Conservation (phyloP, 2,888 invertebrate genomes). For the Bellardia bayeri region DNA sequence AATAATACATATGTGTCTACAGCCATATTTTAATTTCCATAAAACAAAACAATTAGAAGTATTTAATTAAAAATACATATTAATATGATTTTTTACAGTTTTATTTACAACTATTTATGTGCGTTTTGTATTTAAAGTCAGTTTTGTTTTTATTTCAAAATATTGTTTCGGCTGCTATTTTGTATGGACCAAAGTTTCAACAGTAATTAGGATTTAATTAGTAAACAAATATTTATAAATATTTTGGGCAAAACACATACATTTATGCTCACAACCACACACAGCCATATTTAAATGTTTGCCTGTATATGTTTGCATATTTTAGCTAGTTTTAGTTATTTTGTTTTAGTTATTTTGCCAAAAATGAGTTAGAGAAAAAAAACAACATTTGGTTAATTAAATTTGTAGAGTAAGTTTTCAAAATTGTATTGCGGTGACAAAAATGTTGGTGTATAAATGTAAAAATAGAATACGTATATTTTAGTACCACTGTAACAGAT, state of each 20-base stretch:
- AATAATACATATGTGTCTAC: conserved; percentile 11
- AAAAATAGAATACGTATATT: not conserved
- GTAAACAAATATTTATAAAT: conserved; percentile 57
- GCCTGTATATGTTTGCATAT: not conserved
- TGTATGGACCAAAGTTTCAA: conserved; percentile 35
- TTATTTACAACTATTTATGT: not conserved
- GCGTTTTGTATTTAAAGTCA: not conserved
- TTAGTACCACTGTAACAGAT: no score
- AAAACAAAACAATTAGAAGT: conserved; percentile 50
- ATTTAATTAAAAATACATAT: conserved; percentile 54
- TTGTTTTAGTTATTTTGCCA: not conserved
- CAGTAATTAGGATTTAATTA: conserved; percentile 65
- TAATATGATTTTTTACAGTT: conserved; percentile 16
- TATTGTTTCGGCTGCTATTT: not conserved
- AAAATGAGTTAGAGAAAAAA: conserved; percentile 5
- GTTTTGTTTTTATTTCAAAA: not conserved
- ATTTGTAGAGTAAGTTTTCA: conserved; percentile 49
- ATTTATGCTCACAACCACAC: not conserved
- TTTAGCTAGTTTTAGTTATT: not conserved
- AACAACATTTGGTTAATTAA: conserved; percentile 59
- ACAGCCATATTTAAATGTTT: not conserved
- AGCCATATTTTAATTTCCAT: conserved; percentile 32
- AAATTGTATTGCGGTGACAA: conserved; percentile 58
- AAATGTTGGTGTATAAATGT: conserved; percentile 19
- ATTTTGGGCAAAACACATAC: conserved; percentile 21